Conservation (phyloP, 2,888 invertebrate genomes). For the Hyppa rectilinea region DNA sequence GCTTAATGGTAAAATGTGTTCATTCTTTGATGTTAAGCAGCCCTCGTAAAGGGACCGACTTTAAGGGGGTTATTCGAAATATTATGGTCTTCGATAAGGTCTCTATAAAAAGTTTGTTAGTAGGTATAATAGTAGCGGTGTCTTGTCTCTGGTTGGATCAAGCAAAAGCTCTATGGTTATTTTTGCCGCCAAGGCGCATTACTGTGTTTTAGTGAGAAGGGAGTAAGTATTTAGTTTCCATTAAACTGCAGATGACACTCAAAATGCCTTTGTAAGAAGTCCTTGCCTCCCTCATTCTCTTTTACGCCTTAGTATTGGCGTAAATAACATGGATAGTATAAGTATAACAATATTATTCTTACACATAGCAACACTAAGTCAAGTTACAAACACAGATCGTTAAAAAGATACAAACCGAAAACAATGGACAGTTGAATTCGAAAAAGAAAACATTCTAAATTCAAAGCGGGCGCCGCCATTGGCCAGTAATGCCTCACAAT, state of each 20-base stretch:
- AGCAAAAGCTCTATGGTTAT: background rate
- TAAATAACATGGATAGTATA: too few relatives aligned
- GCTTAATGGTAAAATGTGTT: conserved; percentile 22
- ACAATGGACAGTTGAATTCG: conserved; percentile 76
- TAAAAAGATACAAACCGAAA: conserved; percentile 69
- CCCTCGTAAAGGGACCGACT: background rate
- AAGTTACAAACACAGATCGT: too few relatives aligned
- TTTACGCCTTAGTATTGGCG: background rate
- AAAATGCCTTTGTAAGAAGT: background rate
- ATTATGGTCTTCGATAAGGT: background rate
- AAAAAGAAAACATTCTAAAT: conserved; percentile 83
- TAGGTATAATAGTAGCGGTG: background rate
- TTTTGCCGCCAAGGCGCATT: background rate
- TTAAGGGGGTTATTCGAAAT: background rate
- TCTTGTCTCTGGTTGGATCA: too few relatives aligned
- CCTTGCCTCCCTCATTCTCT: too few relatives aligned
- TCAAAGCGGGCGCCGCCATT: conserved; percentile 82
- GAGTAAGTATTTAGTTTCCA: too few relatives aligned
- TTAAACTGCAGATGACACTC: background rate
- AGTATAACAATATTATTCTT: too few relatives aligned
- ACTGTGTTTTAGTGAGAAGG: background rate
- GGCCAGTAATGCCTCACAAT: conserved; percentile 79
- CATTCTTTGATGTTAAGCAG: conserved; percentile 2
- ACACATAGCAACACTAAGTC: too few relatives aligned
- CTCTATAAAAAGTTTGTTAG: conserved; percentile 13